Conservation (phyloP, 2,888 invertebrate genomes). For the Anthoptus insignis region DNA sequence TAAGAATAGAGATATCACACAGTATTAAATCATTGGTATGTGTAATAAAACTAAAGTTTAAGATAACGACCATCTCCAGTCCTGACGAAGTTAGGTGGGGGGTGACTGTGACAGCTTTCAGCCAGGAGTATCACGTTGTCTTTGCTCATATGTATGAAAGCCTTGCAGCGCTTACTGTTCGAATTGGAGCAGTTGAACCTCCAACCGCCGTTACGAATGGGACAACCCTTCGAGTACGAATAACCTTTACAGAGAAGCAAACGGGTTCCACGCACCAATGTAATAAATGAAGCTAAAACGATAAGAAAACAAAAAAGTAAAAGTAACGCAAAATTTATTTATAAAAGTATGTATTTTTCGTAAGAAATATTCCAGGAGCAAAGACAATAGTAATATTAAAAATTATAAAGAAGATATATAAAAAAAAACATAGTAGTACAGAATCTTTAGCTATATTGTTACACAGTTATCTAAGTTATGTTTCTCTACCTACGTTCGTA, state of each 20-base stretch:
- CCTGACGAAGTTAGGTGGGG: conserved; percentile 44
- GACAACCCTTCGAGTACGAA: conserved; percentile 53
- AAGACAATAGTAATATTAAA: no score
- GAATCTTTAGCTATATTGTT: no score
- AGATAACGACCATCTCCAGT: conserved; percentile 5
- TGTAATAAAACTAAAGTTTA: background rate
- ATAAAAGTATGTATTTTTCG: no score
- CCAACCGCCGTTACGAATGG: conserved; percentile 47
- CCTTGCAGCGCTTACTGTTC: conserved; percentile 54
- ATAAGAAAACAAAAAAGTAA: background rate
- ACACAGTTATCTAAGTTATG: no score
- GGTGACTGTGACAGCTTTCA: conserved; percentile 30
- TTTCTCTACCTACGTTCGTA: no score
- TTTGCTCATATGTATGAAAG: conserved; percentile 53
- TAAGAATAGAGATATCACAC: no score
- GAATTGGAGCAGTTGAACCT: conserved; percentile 58
- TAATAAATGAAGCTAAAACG: conserved; percentile 42
- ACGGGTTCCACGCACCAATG: conserved; percentile 44
- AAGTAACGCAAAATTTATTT: no score
- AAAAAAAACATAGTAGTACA: no score
- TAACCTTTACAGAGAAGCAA: conserved; percentile 53
- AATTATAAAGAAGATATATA: no score
- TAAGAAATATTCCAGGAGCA: no score
- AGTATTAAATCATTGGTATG: no score
- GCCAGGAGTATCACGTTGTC: conserved; percentile 51